Conservation (phyloP, 2,113 vertebrate genomes). For the Cyanoliseus patagonus region DNA sequence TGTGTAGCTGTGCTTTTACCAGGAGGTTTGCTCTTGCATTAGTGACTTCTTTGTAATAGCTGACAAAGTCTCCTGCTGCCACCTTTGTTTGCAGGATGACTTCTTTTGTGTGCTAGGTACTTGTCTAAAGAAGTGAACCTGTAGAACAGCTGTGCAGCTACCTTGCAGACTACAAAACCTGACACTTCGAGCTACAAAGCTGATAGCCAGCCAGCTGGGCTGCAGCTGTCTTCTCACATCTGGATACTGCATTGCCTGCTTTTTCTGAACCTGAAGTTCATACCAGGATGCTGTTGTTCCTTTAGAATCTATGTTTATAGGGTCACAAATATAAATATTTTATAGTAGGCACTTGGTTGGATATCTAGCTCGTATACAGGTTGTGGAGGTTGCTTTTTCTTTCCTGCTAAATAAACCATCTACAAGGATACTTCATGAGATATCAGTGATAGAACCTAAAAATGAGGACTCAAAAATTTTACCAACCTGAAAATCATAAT, state of each 20-base stretch:
- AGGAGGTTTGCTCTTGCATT: background rate
- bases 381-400: background rate
- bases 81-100: background rate
- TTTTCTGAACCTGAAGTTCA: background rate
- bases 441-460: background rate
- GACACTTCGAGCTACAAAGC: background rate
- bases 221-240: background rate
- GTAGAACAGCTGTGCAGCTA: background rate
- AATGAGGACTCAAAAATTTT: background rate
- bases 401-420: background rate
- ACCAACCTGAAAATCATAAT: fast-evolving
- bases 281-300: background rate
- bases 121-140: background rate
- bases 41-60: background rate
- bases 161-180: background rate
- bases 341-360: background rate
- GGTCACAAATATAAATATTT: background rate
- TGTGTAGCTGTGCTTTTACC: fast-evolving
- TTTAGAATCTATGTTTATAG: background rate
- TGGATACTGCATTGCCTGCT: background rate
- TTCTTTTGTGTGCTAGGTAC: background rate
- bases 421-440: background rate
- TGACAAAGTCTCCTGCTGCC: background rate
- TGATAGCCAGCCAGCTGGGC: background rate
- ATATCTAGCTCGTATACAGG: background rate